Base-by-base conservation (phyloP, 1,140 invertebrate species). In the Acromyrmex heyeri region DNA sequence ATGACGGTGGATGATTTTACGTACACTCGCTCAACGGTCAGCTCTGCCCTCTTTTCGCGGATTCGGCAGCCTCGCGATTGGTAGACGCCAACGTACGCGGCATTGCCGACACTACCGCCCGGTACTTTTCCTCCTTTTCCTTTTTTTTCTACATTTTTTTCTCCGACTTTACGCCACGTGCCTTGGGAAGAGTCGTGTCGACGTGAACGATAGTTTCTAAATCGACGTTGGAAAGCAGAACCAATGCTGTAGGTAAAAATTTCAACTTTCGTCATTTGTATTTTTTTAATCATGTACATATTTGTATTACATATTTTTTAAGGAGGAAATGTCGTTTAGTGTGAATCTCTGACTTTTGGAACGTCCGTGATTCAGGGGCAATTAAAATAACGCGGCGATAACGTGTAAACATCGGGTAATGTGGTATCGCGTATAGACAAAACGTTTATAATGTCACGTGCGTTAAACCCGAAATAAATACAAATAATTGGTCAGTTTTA, bases 1-100 rank as follows among this genome's bases (percentile, higher is more conserved):
- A 93, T 93, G 92, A 93, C 90, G 92, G 91, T 92, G 75, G 91
- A 93, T 93, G 92, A 93, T 93, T 93, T 92, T 92, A 89, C 89
- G 88, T 91, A 88, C 76, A 91, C 89, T 91, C 79, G 83, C 86
- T 82, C 83, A 82, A 77, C 90, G 89, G 78, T 89, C 91, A 82
- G 85, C 86, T 88, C 90, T 73, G 85, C 92, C 90, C 70, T 92
- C 92, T 88, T 92, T 90, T 62, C 93, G 91, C 75, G 86, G 69
- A 88, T 89, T 91, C 91, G 85, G 87, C 83, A 88, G 89, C 82
- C 78, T 87, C 90, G 73, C 86, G 75, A 85, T 87, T 85, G 85
- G 82, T 61, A 70, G 73, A 75, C 79, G 53, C 75, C 73, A 53
- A 76, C 86, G 75, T 86, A 48, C 83, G 69, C 57, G 78, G 69